Evolutionary conservation across 2,797 vertebrate species (phyloP).

Genomic region (Acridotheres tristis): DNA sequence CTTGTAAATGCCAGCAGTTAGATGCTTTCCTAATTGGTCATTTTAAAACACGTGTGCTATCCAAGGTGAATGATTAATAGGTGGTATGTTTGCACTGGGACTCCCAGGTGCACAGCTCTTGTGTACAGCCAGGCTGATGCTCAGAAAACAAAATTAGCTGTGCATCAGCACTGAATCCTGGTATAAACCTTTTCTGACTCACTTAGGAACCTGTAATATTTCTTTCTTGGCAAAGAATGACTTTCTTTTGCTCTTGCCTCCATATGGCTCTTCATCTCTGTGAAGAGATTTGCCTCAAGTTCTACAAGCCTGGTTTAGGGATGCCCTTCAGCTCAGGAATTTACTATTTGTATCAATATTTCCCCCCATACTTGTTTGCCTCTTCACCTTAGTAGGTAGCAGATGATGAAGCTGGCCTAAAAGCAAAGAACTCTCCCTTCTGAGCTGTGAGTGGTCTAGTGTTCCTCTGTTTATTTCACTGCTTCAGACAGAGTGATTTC

Average conservation of each 20-base stretch:
- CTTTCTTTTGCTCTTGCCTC: not conserved
- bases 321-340: not conserved
- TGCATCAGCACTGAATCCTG: not conserved
- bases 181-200: not conserved
- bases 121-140: not conserved
- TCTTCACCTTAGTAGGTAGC: not conserved
- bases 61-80: not conserved
- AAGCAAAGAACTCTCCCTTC: not conserved
- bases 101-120: not conserved
- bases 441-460: accelerated
- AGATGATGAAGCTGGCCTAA: not conserved
- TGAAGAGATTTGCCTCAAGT: not conserved
- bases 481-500: not conserved
- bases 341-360: not conserved
- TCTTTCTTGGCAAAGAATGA: not conserved
- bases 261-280: not conserved
- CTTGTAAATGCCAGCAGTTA: not conserved
- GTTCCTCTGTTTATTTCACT: not conserved
- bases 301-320: not conserved
- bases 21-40: not conserved
- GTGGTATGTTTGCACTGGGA: not conserved
- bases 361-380: not conserved
- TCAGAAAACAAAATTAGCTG: not conserved
- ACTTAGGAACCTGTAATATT: not conserved
- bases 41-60: accelerated